phyloP scores from a whole-genome alignment of 2,113 vertebrate species.

The human (Homo sapiens) region GRCh38 chr7:108186501-108187000 shows the following conservation, averaged over 20 bases:
- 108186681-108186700: neutral
- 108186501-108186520: neutral
- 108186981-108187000: neutral
- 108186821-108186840: neutral
- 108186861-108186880: neutral
- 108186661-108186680: slow-evolving; percentile 10
- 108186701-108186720: neutral
- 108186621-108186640: neutral
- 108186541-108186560: neutral
- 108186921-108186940: neutral
- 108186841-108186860: neutral
- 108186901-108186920: neutral
- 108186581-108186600: neutral
- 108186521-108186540: neutral
- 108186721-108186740: no score
- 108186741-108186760: no score
- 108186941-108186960: neutral
- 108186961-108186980: neutral
- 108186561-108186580: neutral
- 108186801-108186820: neutral
- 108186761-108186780: neutral
- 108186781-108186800: neutral
- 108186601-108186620: neutral
- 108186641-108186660: neutral
- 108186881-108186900: neutral